Evolutionary conservation across 2,797 vertebrate species (phyloP), one percentile per base, ranked within the genome.

Genomic region (Arctocebus calabarensis): DNA sequence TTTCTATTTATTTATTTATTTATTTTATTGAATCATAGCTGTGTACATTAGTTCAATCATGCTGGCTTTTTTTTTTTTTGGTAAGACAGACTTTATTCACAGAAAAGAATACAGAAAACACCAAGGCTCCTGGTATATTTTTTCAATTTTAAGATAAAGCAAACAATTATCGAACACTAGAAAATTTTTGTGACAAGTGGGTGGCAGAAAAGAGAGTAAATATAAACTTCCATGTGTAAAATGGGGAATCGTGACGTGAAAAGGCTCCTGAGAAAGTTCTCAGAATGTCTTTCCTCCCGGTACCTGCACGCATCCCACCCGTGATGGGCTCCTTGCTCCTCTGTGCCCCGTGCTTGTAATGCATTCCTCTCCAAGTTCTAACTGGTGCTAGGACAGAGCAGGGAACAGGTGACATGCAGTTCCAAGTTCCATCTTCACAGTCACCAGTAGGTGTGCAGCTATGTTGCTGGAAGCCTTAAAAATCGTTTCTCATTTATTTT

Each of bases 121-220:
- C n/a, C n/a, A n/a, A n/a, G n/a, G n/a, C n/a, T n/a, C n/a, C n/a
- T n/a, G n/a, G n/a, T n/a, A 77, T 68, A 81, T 59, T 64, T 95
- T 75, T 59, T 91, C 45, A 77, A 32, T 81, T 97, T 96, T 29
- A 83, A 57, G 27, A 93, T 97, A 84, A 97, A 82, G 22, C 71
- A 95, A 83, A 78, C 88, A 27, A 87, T 84, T 55, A 74, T 8
- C 95, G 57, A 95, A 83, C 6, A 55, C 90, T 20, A 94, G 57
- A 57, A 84, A 93, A 43, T 70, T 71, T 79, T 70, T 57, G 77
- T 66, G 92, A 52, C 23, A 94, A 66, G 45, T 78, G 43, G 13
- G 48, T 90, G 62, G 59, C 14, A 95, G 40, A 37, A 13, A 5
- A 90, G 32, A 82, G 19, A 73, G 19, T n/a, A 17, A 48, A 48